A percentile compares a stretch with the other conserved stretches of the same genome.
phyloP scores from a whole-genome alignment of 2,113 vertebrate genomes.

The Varanus salvator region DNA sequence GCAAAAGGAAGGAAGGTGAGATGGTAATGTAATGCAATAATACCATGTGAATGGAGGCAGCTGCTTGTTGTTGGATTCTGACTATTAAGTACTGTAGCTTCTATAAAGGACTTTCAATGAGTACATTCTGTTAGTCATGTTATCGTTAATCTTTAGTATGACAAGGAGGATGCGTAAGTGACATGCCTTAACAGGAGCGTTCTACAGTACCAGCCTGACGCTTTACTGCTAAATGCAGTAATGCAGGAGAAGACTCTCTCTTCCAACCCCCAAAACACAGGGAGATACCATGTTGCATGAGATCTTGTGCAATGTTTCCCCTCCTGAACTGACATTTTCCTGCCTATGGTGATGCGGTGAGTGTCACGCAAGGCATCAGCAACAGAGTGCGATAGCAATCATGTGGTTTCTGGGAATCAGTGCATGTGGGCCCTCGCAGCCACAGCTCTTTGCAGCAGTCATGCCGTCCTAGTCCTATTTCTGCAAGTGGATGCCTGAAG shows the following conservation, averaged over 20 bases:
- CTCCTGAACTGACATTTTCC: background rate
- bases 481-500: background rate
- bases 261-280: background rate
- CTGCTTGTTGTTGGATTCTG: background rate
- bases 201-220: background rate
- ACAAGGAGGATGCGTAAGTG: background rate
- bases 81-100: background rate
- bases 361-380: background rate
- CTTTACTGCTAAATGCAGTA: too few species aligned
- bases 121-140: background rate
- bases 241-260: background rate
- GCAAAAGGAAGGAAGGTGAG: too few species aligned
- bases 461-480: background rate
- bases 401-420: background rate
- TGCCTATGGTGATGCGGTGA: background rate
- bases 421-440: too few species aligned
- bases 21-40: too few species aligned
- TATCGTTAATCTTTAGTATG: background rate
- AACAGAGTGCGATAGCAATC: background rate
- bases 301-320: background rate
- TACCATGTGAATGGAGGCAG: background rate
- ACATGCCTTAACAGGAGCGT: background rate
- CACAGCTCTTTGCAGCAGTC: background rate
- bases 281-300: background rate
- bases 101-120: background rate